Evolutionary conservation across 2,797 vertebrate genomes (phyloP), one percentile per base, ranked within the genome.

Genomic region (Pipistrellus kuhlii): DNA sequence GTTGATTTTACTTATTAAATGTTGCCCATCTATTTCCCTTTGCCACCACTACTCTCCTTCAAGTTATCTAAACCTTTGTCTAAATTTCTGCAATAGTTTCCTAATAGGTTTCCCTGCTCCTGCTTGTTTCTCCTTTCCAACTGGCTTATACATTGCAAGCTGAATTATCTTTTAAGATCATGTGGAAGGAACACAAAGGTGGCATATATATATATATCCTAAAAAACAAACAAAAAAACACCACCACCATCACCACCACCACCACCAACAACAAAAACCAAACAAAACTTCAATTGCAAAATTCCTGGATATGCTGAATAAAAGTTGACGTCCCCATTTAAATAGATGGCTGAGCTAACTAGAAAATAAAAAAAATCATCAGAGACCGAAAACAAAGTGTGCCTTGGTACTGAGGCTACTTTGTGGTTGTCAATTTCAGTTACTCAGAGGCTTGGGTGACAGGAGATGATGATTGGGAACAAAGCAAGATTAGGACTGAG

Each of bases 341-440:
- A 93, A 83, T 66, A 18, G 8, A 1, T 85, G 91, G 57, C 51
- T 18, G 55, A 71, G 27, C 72, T 85, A 88, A 10, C 66, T 77
- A 89, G 85, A 90, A 89, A 89, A 82, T 27, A 78, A 84, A 93
- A 25, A 17, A 73, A 93, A 44, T 85, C 23, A n/a, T 55, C 30
- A 88, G 78, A 90, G 38, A 77, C 10, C 25, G 44, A 94, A 94
- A 92, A 6, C 62, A 81, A 55, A 71, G 51, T 12, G 10, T 87
- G 18, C n/a, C 7, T 68, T 90, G 21, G n/a, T 38, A 90, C 9
- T 57, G 30, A 94, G 35, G 53, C 46, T 90, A 9, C 9, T 41
- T 44, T 48, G 35, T 85, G 59, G 69, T 81, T 51, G 78, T 48
- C 27, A 75, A 21, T 75, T 27, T 75, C 12, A 59, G 59, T 68